These are phyloP conservation scores for Plecotus auritus DNA, from an alignment of 2,113 vertebrate species.

Conservation along the genomic window DNA sequence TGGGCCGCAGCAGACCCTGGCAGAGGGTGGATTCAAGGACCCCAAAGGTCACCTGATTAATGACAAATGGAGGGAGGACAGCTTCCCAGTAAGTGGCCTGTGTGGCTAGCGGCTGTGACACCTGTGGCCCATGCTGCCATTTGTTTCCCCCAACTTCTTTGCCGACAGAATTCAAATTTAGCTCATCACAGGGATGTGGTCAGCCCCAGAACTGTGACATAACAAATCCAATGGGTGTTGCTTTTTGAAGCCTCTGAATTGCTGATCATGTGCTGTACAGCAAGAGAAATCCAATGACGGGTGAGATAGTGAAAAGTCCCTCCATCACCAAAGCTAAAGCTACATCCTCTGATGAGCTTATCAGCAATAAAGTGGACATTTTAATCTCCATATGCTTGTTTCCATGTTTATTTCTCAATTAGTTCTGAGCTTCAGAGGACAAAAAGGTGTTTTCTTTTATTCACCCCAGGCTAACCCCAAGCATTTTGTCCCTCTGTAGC, in stretches of 20 bases:
- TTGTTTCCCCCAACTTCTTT: neutral
- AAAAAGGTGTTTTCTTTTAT: neutral
- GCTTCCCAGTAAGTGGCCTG: neutral
- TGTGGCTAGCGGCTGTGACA: neutral
- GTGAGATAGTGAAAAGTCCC: neutral
- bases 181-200: neutral
- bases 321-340: neutral
- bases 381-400: neutral
- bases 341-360: neutral
- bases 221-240: neutral
- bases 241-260: neutral
- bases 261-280: neutral
- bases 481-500: neutral
- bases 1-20: no score
- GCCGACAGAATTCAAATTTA: neutral
- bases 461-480: neutral
- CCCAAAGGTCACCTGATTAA: neutral
- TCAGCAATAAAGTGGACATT: neutral
- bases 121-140: neutral
- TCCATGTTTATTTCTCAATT: neutral
- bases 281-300: neutral
- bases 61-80: neutral
- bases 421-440: neutral
- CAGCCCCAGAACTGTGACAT: neutral
- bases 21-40: neutral